Conservation (phyloP, 1,140 invertebrate genomes). For the Proctacanthus coquilletti region DNA sequence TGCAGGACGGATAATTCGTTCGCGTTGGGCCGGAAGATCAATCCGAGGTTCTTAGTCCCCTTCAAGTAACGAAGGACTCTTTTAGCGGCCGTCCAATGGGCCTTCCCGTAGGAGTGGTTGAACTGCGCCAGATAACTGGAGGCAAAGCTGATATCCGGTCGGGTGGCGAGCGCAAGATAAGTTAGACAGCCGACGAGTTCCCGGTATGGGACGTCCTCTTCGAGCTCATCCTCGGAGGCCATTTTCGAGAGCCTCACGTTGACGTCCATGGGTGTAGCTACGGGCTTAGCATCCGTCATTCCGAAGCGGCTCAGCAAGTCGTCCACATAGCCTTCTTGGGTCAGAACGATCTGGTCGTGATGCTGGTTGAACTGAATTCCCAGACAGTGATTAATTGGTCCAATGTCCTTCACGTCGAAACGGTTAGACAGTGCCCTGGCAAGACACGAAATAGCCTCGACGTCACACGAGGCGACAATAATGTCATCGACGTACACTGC, state of each 20-base stretch:
- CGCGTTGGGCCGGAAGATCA: constrained; percentile 11
- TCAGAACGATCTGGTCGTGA: constrained; percentile 4
- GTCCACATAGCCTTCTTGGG: constrained; percentile 9
- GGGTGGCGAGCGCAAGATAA: constrained; percentile 19
- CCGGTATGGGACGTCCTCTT: constrained; percentile 16
- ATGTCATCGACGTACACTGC: constrained; percentile 29
- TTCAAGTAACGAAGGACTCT: constrained; percentile 23
- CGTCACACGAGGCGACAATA: constrained; percentile 14
- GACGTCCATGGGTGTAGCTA: constrained; percentile 13
- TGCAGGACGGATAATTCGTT: constrained; percentile 9
- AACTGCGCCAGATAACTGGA: constrained; percentile 21
- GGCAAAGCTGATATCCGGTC: constrained; percentile 28
- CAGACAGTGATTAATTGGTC: constrained; percentile 10
- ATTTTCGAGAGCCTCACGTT: constrained; percentile 9
- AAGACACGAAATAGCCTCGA: constrained; percentile 8
- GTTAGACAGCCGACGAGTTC: constrained; percentile 21
- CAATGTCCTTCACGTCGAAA: constrained; percentile 16
- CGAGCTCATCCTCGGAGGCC: constrained; percentile 32
- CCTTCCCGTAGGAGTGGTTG: constrained; percentile 10
- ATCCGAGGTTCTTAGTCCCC: constrained; percentile 15
- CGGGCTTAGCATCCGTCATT: constrained; percentile 17
- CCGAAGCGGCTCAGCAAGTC: constrained; percentile 14
- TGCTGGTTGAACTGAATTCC: constrained; percentile 14
- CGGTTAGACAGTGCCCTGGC: constrained; percentile 8
- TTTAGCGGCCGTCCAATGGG: constrained; percentile 18